Base-by-base conservation (phyloP, 2,888 invertebrate genomes). In the Clusia tigrina region DNA sequence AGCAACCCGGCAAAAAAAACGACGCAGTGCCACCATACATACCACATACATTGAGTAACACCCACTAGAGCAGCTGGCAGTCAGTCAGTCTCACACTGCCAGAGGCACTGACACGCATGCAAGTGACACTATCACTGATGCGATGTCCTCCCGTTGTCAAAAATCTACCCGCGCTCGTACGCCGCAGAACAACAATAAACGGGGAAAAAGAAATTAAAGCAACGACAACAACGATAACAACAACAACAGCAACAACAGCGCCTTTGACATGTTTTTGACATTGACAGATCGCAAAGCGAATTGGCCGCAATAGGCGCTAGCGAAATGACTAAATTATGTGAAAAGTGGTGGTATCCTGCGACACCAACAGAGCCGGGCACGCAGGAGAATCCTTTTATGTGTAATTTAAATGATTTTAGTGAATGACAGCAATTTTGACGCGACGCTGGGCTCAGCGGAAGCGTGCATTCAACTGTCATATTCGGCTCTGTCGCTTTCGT, bases 231-330 rank as follows among this genome's bases (percentile, higher is more conserved):
- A 62, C 55, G 53, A 48, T 22, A 54, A 53, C 37, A 25, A 56
- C 17, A 22, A 42, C 17, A 18, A 32, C 22, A 17, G 52, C 1
- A 17, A n/a, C 10, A 24, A 58, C 63, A 38, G 76, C 73, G 71
- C 71, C 73, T 79, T 77, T 80, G 81, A 82, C 76, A 76, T 82
- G 81, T 77, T 76, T 76, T 76, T 81, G 81, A 82, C 81, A 81
- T 78, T 82, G 83, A 81, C 82, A 79, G 81, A 81, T 82, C 78
- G 78, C 75, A 69, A 67, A 68, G 70, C 70, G 68, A 71, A 72
- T 71, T 69, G 71, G 66, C 67, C 64, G 63, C 64, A 68, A 67
- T 37, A 37, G 53, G 32, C 20, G 52, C 42, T n/a, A 42, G n/a
- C 42, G 42, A 75, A 75, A 78, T 75, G 78, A 74, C 78, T 75